Conservation (phyloP, 2,113 vertebrate genomes). For the Onychostruthus taczanowskii region DNA sequence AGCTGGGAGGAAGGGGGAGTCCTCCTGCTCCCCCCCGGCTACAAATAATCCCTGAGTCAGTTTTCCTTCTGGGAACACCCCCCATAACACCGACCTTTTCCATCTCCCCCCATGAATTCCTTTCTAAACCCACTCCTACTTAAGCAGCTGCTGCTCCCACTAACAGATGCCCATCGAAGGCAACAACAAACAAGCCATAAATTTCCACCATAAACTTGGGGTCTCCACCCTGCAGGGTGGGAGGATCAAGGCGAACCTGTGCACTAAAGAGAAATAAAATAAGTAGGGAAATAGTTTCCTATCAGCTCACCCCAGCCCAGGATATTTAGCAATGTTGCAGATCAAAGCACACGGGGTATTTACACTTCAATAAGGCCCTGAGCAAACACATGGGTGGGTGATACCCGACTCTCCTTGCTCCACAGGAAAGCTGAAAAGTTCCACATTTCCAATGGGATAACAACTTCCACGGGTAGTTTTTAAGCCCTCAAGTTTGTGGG, state of each 20-base stretch:
- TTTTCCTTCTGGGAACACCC: background rate
- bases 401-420: background rate
- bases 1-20: background rate
- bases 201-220: background rate
- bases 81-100: background rate
- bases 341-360: background rate
- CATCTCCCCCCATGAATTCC: background rate
- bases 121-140: background rate
- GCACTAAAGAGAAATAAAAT: background rate
- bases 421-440: background rate
- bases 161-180: background rate
- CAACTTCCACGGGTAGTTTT: background rate
- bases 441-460: background rate
- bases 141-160: background rate
- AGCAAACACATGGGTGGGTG: background rate
- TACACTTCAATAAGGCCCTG: background rate
- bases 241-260: background rate
- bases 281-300: background rate
- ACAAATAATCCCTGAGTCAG: background rate
- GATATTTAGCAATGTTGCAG: background rate
- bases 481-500: background rate
- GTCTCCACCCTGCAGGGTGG: background rate
- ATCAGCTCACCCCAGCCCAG: background rate
- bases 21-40: rapidly evolving
- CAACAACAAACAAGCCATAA: background rate